phyloP scores from a whole-genome alignment of 2,888 invertebrate genomes.

The Hofmannophila pseudospretella region DNA sequence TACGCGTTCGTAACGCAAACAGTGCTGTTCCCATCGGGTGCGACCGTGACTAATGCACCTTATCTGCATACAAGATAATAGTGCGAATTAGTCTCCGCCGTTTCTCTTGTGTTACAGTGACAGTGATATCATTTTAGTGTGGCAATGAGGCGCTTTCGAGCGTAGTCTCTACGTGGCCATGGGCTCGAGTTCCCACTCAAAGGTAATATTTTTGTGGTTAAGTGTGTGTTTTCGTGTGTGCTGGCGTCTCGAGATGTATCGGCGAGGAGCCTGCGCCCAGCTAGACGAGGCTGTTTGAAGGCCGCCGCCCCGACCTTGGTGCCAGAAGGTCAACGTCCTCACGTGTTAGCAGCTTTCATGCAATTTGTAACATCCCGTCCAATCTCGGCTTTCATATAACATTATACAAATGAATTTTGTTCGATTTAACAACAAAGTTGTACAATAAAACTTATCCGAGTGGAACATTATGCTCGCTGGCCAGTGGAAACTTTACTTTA shows the following conservation, averaged over 20 bases:
- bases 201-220: slow-evolving; percentile 59
- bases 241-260: slow-evolving; percentile 45
- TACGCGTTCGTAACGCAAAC: slow-evolving; percentile 29
- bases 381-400: too few relatives aligned
- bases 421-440: not conserved
- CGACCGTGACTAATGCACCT: slow-evolving; percentile 51
- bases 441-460: not conserved
- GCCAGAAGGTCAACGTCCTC: slow-evolving; percentile 72
- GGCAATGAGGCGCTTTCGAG: slow-evolving; percentile 48
- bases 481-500: not conserved
- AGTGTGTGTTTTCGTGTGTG: slow-evolving; percentile 49
- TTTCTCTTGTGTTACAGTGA: slow-evolving; percentile 32
- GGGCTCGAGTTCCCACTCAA: slow-evolving; percentile 61
- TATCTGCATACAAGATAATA: slow-evolving; percentile 64
- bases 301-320: slow-evolving; percentile 74
- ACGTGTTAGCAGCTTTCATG: slow-evolving; percentile 56
- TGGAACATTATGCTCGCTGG: not conserved
- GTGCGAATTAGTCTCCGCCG: slow-evolving; percentile 57
- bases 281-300: slow-evolving; percentile 73
- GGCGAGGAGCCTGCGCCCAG: slow-evolving; percentile 44
- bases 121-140: slow-evolving; percentile 47
- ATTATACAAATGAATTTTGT: not conserved
- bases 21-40: slow-evolving; percentile 28
- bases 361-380: slow-evolving; percentile 31
- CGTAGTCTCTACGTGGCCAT: slow-evolving; percentile 66